Percentiles rank a stretch among this genome's conserved stretches.
Evolutionary conservation across 2,888 invertebrate species (phyloP).

Genomic region (Drosophila koepferae): DNA sequence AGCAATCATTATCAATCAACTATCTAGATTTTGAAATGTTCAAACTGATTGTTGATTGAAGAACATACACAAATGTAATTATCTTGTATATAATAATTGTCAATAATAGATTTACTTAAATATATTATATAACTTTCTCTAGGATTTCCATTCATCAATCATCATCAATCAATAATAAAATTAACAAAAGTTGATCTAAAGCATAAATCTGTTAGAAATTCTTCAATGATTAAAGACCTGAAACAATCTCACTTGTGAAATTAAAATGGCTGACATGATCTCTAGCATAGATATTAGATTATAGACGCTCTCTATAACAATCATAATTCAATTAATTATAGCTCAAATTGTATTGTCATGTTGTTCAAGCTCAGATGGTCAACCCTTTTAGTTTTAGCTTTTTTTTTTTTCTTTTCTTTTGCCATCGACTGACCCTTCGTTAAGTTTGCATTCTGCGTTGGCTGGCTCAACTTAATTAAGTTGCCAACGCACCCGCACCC

Average conservation of each 20-base stretch:
- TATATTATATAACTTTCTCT: too few relatives aligned
- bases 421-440: slow-evolving; percentile 16
- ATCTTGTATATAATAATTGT: not conserved
- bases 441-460: slow-evolving; percentile 34
- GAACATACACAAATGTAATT: not conserved
- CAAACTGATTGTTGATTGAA: not conserved
- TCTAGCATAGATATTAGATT: not conserved
- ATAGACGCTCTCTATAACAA: slow-evolving; percentile 4
- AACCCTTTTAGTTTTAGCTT: slow-evolving; percentile 25
- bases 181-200: not conserved
- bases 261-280: not conserved
- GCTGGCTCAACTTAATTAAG: slow-evolving; percentile 67
- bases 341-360: slow-evolving; percentile 12
- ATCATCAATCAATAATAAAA: not conserved
- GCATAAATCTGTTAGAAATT: not conserved
- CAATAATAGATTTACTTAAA: not conserved
- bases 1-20: not conserved
- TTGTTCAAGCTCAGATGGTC: slow-evolving; percentile 30
- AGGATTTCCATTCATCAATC: not conserved
- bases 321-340: slow-evolving; percentile 30
- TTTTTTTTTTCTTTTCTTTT: not conserved
- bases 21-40: too few relatives aligned
- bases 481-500: slow-evolving; percentile 24
- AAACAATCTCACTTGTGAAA: too few relatives aligned
- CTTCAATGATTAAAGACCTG: not conserved